Evolutionary conservation across 2,113 vertebrate genomes (phyloP).

Genomic region (Gorsachius goisagi): DNA sequence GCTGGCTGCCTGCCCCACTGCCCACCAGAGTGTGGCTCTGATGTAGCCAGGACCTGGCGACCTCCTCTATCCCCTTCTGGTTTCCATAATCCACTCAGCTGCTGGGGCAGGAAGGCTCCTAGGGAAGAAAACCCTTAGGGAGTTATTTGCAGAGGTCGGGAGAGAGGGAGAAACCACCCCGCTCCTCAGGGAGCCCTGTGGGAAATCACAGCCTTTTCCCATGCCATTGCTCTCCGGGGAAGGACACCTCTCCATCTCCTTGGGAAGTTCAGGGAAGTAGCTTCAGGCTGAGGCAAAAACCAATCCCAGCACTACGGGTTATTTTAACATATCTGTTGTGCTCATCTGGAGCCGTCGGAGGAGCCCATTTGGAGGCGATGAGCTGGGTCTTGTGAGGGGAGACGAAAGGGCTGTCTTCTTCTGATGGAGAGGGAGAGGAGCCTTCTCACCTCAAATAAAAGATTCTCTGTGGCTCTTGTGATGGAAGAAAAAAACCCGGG

Average conservation of each 20-base stretch:
- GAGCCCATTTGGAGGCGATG: neutral
- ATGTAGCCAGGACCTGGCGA: neutral
- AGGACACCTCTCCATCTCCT: neutral
- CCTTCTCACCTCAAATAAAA: accelerated
- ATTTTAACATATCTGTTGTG: neutral
- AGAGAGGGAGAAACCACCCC: neutral
- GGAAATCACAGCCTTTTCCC: neutral
- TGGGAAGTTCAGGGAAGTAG: neutral
- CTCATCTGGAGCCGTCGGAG: neutral
- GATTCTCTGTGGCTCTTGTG: neutral
- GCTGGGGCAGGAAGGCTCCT: neutral
- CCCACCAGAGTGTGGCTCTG: neutral
- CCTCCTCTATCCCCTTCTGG: neutral
- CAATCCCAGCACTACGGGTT: neutral
- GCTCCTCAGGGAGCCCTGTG: neutral
- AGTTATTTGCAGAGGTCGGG: neutral
- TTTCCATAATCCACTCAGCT: neutral
- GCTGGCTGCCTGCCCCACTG: neutral
- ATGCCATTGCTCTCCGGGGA: neutral
- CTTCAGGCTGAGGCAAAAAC: neutral
- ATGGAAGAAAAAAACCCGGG: neutral
- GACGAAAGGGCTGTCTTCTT: neutral
- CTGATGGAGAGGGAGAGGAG: neutral
- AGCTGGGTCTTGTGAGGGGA: neutral
- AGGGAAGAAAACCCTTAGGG: neutral